Conservation (phyloP, 2,888 invertebrate species). For the Kryphioiulus occultus region DNA sequence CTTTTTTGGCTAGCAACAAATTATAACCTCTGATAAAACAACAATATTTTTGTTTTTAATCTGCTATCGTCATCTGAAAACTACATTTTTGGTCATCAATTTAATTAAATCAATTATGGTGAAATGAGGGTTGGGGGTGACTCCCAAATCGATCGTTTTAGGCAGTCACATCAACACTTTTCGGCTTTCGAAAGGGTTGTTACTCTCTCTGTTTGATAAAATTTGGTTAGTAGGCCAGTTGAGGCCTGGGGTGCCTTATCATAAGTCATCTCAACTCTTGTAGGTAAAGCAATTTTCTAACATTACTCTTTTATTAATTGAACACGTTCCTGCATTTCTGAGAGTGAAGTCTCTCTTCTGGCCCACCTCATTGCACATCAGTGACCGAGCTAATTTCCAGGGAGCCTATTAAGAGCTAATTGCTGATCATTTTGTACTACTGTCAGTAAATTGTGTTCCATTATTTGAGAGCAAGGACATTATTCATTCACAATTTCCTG, state of each 20-base stretch:
- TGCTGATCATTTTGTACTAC: not conserved
- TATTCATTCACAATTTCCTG: not conserved
- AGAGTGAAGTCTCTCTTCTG: not conserved
- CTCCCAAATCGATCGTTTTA: not conserved
- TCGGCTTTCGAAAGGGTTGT: not conserved
- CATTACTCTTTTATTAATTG: not conserved
- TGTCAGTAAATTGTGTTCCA: not conserved
- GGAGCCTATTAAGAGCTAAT: not conserved
- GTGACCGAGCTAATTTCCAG: not conserved
- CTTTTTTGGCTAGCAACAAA: too few species aligned
- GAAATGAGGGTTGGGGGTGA: too few species aligned
- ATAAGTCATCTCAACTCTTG: not conserved
- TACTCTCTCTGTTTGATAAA: not conserved
- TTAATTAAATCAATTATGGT: too few species aligned
- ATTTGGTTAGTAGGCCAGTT: not conserved
- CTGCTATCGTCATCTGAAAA: too few species aligned
- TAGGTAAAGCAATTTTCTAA: not conserved
- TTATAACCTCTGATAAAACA: too few species aligned
- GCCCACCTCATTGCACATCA: not conserved
- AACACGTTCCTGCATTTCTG: not conserved
- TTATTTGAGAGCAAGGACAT: not conserved
- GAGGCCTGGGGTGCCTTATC: conserved; percentile 26
- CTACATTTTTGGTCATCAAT: too few species aligned
- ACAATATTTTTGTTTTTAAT: too few species aligned
- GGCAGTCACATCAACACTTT: not conserved